Percentiles rank a stretch among this genome's conserved stretches.
These are phyloP conservation scores for Mycteria americana DNA, from an alignment of 2,797 vertebrate species.

Conservation along the genomic window DNA sequence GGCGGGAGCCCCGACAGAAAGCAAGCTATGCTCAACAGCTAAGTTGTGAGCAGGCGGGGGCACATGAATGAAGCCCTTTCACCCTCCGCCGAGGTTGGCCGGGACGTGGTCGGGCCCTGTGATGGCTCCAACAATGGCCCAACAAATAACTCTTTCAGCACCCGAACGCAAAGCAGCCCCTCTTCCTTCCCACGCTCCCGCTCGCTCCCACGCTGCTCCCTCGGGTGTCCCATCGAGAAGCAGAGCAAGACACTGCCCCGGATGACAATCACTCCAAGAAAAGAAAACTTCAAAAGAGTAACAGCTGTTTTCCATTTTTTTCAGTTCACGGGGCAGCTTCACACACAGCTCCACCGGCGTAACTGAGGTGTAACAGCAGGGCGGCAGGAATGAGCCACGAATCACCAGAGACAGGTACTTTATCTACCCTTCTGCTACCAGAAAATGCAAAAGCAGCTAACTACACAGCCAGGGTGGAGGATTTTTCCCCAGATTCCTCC, in stretches of 20 bases:
- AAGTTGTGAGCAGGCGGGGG: not conserved
- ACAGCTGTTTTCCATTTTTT: not conserved
- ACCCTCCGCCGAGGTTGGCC: not conserved
- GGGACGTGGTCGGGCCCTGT: not conserved
- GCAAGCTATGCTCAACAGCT: not conserved
- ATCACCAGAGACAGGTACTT: not conserved
- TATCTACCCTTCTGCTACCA: not conserved
- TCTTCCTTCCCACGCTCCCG: not conserved
- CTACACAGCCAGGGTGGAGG: too few relatives aligned
- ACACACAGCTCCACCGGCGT: fast-evolving
- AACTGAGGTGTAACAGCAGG: not conserved
- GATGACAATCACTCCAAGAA: not conserved
- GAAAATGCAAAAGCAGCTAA: not conserved
- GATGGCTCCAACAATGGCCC: not conserved
- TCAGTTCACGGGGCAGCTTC: not conserved
- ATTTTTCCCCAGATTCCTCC: not conserved
- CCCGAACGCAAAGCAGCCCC: not conserved
- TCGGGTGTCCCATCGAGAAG: not conserved
- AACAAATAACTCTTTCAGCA: not conserved
- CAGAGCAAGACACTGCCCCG: fast-evolving
- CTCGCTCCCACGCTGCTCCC: not conserved
- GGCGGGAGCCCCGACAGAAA: not conserved
- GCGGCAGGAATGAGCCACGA: not conserved
- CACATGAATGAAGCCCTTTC: not conserved
- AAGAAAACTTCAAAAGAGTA: not conserved